Base-by-base conservation (phyloP, 1,140 invertebrate genomes). In the Drosophila punjabiensis region DNA sequence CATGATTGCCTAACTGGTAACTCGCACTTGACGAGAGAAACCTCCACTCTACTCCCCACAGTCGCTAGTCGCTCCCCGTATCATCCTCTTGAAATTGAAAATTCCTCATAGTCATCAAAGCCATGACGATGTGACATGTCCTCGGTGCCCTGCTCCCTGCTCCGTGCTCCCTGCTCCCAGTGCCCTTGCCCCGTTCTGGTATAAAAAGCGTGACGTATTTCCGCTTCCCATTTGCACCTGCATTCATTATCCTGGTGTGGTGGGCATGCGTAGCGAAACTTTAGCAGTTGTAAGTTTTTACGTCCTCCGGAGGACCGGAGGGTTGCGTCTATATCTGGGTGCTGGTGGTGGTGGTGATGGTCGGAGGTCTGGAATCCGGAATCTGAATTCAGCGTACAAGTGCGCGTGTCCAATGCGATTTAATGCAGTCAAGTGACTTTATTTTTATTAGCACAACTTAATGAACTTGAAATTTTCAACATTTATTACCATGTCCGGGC, bases 381-480 rank as follows among this genome's bases (percentile, higher is more conserved):
- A 56, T 71, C 69, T 37, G 61, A 60, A 30, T 35, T 50, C 59
- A 28, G 47, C 30, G 48, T 88, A 81, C 83, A 91, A 91, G 88
- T 91, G 88, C 70, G 81, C 88, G 81, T 88, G 63, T 50, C 88
- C 76, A 88, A 91, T 91, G 62, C 76, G 79, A 91, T 91, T 91
- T 82, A 70, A 69, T 82, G 82, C 85, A 91, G 84, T 85, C 87
- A 91, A 87, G 88, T 91, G 76, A 90, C 74, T 88, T 87, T 84
- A 91, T 85, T 88, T 82, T 80, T 91, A 88, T 91, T 91, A 91
- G 88, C 88, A 88, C 75, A 91, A 91, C 84, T 90, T 90, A 91
- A 91, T 91, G 88, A 88, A 91, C 89, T 91, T 76, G 88, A 91
- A 91, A 81, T 62, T 79, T 80, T 56, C 58, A 88, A 79, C 89